Conservation (phyloP, 2,888 invertebrate species). For the Cyclophora albipunctata region DNA sequence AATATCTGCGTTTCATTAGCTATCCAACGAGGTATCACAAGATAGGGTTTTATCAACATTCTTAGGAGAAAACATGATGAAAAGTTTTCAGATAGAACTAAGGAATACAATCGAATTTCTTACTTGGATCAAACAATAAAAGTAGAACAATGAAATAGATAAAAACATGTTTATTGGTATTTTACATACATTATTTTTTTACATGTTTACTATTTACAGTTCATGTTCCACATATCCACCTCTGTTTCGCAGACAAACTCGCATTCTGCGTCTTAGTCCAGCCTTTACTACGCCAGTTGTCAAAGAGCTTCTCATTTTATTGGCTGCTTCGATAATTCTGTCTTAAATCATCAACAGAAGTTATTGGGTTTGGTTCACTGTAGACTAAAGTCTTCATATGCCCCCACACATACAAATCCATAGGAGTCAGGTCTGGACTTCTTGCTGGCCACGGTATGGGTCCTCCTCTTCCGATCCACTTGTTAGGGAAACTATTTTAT, state of each 20-base stretch:
- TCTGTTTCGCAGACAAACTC: constrained; percentile 1
- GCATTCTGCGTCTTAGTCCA: constrained; percentile 3
- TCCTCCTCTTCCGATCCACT: constrained; percentile 13
- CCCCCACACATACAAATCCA: constrained; percentile 5
- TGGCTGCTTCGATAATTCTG: not conserved
- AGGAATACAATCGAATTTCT: not conserved
- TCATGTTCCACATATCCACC: constrained; percentile 1
- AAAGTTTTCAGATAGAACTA: not conserved
- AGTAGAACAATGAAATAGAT: constrained; percentile 1
- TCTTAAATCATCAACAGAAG: not conserved
- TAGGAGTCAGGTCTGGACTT: constrained; percentile 7
- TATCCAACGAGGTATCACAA: not conserved
- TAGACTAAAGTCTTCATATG: constrained; percentile 3
- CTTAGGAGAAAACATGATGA: not conserved
- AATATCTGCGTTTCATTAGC: not conserved
- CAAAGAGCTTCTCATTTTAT: not conserved
- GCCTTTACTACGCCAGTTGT: constrained; percentile 1
- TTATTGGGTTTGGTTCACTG: not conserved
- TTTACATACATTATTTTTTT: not conserved
- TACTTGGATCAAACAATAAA: no score
- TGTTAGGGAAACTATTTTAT: constrained; percentile 3
- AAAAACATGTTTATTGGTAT: constrained; percentile 3
- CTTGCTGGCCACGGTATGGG: no score
- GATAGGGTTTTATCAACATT: not conserved
- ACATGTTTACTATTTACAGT: not conserved